Percentiles rank a stretch among this genome's conserved stretches.
Evolutionary conservation across 2,113 vertebrate genomes (phyloP).

Genomic region (Mustelus asterias): DNA sequence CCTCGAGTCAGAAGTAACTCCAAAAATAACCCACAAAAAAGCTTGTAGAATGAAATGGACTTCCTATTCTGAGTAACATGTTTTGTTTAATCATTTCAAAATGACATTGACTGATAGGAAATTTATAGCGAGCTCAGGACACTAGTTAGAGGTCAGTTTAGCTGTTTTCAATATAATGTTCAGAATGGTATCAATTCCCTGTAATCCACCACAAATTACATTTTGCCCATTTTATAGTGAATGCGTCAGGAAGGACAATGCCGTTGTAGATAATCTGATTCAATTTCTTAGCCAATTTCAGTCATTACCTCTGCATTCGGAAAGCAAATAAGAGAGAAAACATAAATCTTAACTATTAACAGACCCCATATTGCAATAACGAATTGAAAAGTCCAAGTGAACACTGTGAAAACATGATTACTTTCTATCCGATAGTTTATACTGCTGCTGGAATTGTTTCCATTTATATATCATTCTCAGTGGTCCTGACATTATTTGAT

Average conservation of each 20-base stretch:
- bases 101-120: not conserved
- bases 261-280: not conserved
- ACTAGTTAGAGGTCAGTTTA: not conserved
- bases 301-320: not conserved
- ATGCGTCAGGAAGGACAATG: not conserved
- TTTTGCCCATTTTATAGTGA: not conserved
- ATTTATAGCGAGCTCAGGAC: not conserved
- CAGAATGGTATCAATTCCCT: not conserved
- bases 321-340: not conserved
- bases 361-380: not conserved
- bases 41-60: not conserved
- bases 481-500: not conserved
- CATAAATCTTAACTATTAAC: not conserved
- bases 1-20: not conserved
- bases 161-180: not conserved
- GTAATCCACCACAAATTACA: not conserved
- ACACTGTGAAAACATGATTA: not conserved
- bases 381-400: not conserved
- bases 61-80: not conserved
- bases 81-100: not conserved
- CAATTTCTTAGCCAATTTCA: not conserved
- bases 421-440: not conserved
- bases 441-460: not conserved
- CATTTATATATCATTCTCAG: not conserved
- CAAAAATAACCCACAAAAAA: not conserved